These are phyloP conservation scores for Sebastes elongatus DNA, from an alignment of 2,797 vertebrate genomes.

Conservation along the genomic window DNA sequence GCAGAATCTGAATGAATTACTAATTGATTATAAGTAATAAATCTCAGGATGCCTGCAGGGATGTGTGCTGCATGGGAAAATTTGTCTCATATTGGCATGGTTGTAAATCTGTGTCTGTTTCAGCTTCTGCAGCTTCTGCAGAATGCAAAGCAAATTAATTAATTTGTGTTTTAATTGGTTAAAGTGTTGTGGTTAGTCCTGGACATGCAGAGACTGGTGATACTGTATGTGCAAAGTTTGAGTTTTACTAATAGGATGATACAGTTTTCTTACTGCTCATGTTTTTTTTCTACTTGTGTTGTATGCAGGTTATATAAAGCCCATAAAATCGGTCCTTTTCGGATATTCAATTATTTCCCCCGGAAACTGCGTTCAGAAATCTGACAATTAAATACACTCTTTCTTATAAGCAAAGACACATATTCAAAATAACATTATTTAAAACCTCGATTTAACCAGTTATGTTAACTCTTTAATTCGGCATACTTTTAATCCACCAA, in stretches of 20 bases:
- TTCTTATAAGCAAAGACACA: background rate
- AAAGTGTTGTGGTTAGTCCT: background rate
- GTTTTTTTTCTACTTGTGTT: too few species aligned
- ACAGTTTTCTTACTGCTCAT: background rate
- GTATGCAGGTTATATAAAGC: too few species aligned
- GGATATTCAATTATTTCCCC: background rate
- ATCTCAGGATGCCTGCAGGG: background rate
- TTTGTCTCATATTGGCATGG: background rate
- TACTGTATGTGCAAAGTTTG: background rate
- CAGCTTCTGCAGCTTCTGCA: background rate
- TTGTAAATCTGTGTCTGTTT: background rate
- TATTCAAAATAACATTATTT: background rate
- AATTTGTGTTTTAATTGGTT: background rate
- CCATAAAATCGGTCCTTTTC: too few species aligned
- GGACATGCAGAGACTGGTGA: background rate
- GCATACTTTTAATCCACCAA: rapidly evolving
- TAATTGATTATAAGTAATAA: background rate
- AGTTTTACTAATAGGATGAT: background rate
- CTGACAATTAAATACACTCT: rapidly evolving
- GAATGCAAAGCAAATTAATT: background rate
- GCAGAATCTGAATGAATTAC: background rate
- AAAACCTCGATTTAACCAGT: rapidly evolving
- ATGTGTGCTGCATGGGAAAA: too few species aligned
- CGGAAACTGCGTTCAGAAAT: background rate
- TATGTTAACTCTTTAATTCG: background rate